A percentile compares a stretch with the other conserved stretches of the same genome.
phyloP scores from a whole-genome alignment of 2,797 vertebrate genomes.

The Halcyon chelicuti region DNA sequence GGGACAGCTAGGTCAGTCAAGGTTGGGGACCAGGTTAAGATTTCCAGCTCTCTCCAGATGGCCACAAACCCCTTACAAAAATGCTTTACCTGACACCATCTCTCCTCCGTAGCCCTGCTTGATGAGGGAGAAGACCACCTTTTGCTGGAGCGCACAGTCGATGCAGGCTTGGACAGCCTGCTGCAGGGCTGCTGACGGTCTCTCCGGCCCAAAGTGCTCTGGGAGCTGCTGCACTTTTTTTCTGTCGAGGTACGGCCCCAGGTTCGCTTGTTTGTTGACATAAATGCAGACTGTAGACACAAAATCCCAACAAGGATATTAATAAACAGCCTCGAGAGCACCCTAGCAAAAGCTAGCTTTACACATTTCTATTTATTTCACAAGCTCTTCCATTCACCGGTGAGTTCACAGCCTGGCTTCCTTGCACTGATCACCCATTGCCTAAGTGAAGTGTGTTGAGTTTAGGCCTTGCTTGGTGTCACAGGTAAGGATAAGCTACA shows the following conservation, averaged over 20 bases:
- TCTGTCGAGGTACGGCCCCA: conserved; percentile 92
- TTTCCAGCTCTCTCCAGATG: neutral
- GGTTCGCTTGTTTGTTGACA: conserved; percentile 93
- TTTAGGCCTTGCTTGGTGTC: neutral
- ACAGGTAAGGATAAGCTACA: neutral
- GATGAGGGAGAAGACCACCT: conserved; percentile 94
- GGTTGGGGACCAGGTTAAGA: rapidly evolving
- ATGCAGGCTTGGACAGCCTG: conserved; percentile 96
- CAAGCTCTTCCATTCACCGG: neutral
- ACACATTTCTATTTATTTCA: neutral
- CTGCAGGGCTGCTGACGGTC: conserved; percentile 90
- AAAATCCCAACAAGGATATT: neutral
- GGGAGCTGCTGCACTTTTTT: conserved; percentile 96
- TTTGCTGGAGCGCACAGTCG: conserved; percentile 94
- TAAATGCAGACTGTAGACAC: conserved; percentile 91
- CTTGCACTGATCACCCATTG: neutral
- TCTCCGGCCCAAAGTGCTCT: conserved; percentile 92
- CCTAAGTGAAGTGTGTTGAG: neutral
- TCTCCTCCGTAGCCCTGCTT: conserved; percentile 95
- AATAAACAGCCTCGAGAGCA: neutral
- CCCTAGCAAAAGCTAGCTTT: neutral
- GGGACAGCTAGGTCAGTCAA: neutral
- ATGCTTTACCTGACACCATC: conserved; percentile 89
- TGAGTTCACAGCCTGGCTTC: neutral
- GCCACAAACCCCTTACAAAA: neutral